Percentiles rank a stretch among this genome's conserved stretches.
Conservation (phyloP, 2,797 vertebrate genomes). For the Syndactyla subalaris region DNA sequence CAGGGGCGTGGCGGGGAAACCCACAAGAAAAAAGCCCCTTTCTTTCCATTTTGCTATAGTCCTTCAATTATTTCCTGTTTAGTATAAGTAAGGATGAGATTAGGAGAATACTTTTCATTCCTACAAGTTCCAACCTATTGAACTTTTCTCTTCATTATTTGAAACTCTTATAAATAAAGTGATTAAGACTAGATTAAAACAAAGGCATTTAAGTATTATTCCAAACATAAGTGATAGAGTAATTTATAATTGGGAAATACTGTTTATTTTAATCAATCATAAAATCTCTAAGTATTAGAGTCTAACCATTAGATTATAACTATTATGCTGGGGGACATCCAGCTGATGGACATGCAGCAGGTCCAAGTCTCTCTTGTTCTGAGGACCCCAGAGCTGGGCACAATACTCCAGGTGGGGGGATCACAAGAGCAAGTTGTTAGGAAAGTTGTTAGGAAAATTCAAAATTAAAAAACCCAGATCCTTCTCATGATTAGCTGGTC, state of each 20-base stretch:
- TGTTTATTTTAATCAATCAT: not conserved
- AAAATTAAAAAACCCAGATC: not conserved
- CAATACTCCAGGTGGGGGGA: not conserved
- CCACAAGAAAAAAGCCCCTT: not conserved
- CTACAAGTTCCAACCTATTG: not conserved
- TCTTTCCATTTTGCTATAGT: not conserved
- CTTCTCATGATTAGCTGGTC: not conserved
- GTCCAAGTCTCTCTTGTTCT: not conserved
- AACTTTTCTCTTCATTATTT: not conserved
- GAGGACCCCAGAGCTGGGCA: not conserved
- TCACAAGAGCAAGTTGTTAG: not conserved
- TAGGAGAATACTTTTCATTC: not conserved
- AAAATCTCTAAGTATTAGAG: not conserved
- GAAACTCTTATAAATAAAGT: not conserved
- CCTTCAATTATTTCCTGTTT: not conserved
- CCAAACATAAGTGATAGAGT: not conserved
- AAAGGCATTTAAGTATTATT: not conserved
- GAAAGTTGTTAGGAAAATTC: not conserved
- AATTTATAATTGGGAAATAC: not conserved
- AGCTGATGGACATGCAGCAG: not conserved
- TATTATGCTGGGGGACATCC: not conserved
- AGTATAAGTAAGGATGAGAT: not conserved
- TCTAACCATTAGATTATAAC: not conserved
- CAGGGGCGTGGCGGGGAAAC: too few species aligned
- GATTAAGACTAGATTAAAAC: not conserved